Base-by-base conservation (phyloP, 2,113 vertebrate genomes). In the Chinchilla lanigera region DNA sequence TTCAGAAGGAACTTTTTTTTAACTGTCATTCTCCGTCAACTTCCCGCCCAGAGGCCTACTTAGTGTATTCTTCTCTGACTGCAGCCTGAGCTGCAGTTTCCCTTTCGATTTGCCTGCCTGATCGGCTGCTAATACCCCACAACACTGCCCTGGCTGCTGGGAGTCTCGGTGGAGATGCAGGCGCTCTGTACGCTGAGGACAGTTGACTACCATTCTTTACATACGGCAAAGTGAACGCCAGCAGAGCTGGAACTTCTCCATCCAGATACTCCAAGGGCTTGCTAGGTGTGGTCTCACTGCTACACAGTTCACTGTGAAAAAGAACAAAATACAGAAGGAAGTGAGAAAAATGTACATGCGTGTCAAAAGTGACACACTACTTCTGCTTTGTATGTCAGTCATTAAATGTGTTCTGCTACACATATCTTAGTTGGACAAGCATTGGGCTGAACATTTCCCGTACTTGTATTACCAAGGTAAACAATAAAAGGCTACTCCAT, bases 91-190 rank as follows among this genome's bases (percentile, higher is more conserved):
- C 14, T 61, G 44, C 44, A 78, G 5, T 65, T 69, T 69, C 50
- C 14, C 33, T 60, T 54, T 56, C 2, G 4, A 26, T 10, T 19
- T 90, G 20, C 38, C 50, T 75, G 6, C 3, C 0, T 8, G 26
- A 41, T 28, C 38, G 50, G 9, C 5, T 33, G 3, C 12, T 24
- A 9, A 35, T 7, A 44, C 13, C 11, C 7, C 13, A 4, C 11
- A 2, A 4, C 5, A 3, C n/a, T 58, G 9, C 17, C n/a, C 65
- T 65, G 52, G 28, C 17, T 38, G 52, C 33, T 41, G 44, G 6
- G 38, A 26, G 26, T 28, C 2, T 0, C 1, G 41, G 28, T 7
- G 13, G 38, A 28, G 22, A 11, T 0, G 0, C 0, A 35, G 22
- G 10, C 22, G 24, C 65, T 44, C 5, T 26, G 35, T 6, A 17